Base-by-base conservation (phyloP, 2,888 invertebrate genomes). In the Hemistola chrysoprasaria region DNA sequence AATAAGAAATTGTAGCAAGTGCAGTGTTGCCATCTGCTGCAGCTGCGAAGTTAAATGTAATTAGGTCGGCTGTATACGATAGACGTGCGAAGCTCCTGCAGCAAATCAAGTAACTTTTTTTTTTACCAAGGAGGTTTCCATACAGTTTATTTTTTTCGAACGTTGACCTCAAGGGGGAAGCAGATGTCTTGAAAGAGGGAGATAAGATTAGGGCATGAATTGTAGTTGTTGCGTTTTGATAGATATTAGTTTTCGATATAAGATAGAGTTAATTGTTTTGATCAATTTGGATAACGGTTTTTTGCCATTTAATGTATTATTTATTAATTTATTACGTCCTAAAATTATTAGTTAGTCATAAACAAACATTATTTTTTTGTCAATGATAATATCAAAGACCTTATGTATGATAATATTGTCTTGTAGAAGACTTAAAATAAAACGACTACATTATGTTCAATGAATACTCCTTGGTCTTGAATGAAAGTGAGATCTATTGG, bases 131-230 rank as follows among this genome's bases (percentile, higher is more conserved):
- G 9, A 29, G 20, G 28, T 24, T 24, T 9, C 25, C 10, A 40
- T 44, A 45, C 45, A 36, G 43, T 38, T 27, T 21, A 46, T 44
- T 52, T 52, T 52, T 50, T 52, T 39, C 31, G 46, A 24, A 20
- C 43, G 8, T 37, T 47, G 40, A 53, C 53, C 50, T 52, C 32
- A 28, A 21, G 37, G 37, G 33, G 43, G 31, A 31, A 34, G 53
- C 53, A 53, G 53, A 53, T 53, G 53, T 24, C 26, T 32, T 7
- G 34, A 25, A 22, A 20, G 9, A 10, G 16, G 16, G 16, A 44
- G 52, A 53, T 53, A 53, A 53, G 53, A 50, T 45, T 50, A 50
- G 39, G 50, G 35, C 46, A 50, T 50, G 40, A 50, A 47, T 50
- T 47, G 47, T 50, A 8, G 30, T 21, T 39, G 26, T 39, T 22